Evolutionary conservation across 1,140 invertebrate genomes (phyloP).

Genomic region (Sycobia sp.): DNA sequence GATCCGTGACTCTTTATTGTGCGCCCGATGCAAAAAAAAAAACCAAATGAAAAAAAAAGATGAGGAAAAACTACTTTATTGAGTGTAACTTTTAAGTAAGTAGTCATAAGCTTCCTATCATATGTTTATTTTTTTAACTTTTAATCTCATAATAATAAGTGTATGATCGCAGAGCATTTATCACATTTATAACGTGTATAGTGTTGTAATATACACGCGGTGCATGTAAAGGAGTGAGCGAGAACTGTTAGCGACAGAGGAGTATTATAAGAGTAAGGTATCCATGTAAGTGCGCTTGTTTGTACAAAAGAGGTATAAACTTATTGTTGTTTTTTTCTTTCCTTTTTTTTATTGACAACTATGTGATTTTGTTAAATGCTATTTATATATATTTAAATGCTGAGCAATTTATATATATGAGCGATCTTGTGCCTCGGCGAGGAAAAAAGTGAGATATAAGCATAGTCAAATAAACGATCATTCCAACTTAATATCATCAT

Average conservation of each 20-base stretch:
- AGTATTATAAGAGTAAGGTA: too few relatives aligned
- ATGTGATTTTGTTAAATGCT: neutral
- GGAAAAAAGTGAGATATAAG: neutral
- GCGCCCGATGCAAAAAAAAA: too few relatives aligned
- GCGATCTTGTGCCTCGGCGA: neutral
- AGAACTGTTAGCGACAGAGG: too few relatives aligned
- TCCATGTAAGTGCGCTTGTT: constrained; percentile 2
- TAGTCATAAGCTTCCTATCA: neutral
- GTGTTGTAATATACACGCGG: neutral
- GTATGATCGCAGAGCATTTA: neutral
- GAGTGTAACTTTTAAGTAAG: too few relatives aligned
- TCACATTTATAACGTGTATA: neutral
- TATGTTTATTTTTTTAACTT: neutral
- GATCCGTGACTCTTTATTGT: too few relatives aligned
- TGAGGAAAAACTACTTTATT: too few relatives aligned
- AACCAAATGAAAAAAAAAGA: too few relatives aligned
- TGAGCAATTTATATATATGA: neutral
- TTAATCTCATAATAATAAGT: neutral
- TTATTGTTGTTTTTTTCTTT: neutral
- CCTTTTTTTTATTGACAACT: neutral
- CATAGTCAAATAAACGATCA: neutral
- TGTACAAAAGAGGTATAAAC: constrained; percentile 1
- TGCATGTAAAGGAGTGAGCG: neutral
- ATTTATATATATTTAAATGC: neutral
- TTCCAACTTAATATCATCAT: too few relatives aligned